Evolutionary conservation across 2,797 vertebrate species (phyloP), one percentile per base, ranked within the genome.

Genomic region (Telmatherina bonti): DNA sequence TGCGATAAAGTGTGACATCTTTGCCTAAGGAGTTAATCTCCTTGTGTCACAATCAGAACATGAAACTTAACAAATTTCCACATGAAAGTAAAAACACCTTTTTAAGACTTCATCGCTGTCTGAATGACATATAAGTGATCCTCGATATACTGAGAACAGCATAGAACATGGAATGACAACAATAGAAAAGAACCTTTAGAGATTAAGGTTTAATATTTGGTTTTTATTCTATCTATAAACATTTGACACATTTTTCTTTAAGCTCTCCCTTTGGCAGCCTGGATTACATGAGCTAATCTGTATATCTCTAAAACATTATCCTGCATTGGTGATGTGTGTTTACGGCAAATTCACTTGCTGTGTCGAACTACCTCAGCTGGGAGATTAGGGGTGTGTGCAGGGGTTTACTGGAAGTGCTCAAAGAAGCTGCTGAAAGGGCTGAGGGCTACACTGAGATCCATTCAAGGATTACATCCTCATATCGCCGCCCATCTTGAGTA

Each of bases 251-350:
- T 92, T 91, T 83, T 45, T 77, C 59, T 91, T 89, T 91, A 91
- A 91, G 72, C 87, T 87, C 85, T 81, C 84, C 91, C 87, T 84
- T 91, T 88, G 83, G 89, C 91, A 78, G 87, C 83, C 33, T 38
- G 91, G 93, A 94, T 95, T 95, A 95, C 85, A 90, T 73, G 70
- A 88, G 52, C 93, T 93, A 93, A 94, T 94, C 93, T 93, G 90
- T 89, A 84, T 86, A 94, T 93, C 93, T 93, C 85, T 75, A 88
- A 92, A 92, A 92, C 90, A 93, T 94, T 91, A 94, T 93, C 91
- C 88, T 80, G 85, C 83, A 53, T 93, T 92, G 90, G 86, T 74
- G 64, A 85, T 83, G 89, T 85, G 90, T 89, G 89, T 92, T 91
- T 89, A 85, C 69, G 83, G 86, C 83, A 88, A 83, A 91, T 89